Evolutionary conservation across 2,113 vertebrate genomes (phyloP).

Genomic region (Origma solitaria): DNA sequence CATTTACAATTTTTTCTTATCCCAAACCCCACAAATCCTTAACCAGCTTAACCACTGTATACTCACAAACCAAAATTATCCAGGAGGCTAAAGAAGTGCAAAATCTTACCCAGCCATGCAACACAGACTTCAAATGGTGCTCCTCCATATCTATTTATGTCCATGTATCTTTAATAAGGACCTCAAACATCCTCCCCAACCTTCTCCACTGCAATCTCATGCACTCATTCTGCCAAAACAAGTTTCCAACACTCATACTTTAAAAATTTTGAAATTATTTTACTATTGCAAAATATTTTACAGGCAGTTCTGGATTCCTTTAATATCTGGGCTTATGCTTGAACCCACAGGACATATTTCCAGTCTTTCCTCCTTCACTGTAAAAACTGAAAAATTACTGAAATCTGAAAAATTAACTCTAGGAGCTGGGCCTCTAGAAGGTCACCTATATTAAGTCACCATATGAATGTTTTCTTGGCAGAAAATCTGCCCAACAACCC

Average conservation of each 20-base stretch:
- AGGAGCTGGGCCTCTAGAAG: neutral
- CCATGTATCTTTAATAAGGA: neutral
- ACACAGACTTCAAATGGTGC: neutral
- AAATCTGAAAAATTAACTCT: neutral
- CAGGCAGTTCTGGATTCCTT: neutral
- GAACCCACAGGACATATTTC: neutral
- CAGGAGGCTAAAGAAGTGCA: neutral
- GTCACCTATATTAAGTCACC: neutral
- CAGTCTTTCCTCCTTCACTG: neutral
- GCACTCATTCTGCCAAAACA: neutral
- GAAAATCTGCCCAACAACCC: neutral
- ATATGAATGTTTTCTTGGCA: neutral
- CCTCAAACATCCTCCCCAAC: neutral
- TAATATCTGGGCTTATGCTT: neutral
- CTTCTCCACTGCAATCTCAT: neutral
- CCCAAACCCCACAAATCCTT: neutral
- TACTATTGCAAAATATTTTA: slow-evolving; percentile 2
- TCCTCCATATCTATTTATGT: neutral
- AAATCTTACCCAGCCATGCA: neutral
- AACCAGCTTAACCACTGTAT: neutral
- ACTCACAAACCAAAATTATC: neutral
- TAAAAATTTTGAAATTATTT: neutral
- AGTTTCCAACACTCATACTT: neutral
- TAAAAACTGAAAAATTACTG: neutral
- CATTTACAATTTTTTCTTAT: neutral